Conservation (phyloP, 92 coral and sea anemone genomes). For the Epizoanthus ramosus region DNA sequence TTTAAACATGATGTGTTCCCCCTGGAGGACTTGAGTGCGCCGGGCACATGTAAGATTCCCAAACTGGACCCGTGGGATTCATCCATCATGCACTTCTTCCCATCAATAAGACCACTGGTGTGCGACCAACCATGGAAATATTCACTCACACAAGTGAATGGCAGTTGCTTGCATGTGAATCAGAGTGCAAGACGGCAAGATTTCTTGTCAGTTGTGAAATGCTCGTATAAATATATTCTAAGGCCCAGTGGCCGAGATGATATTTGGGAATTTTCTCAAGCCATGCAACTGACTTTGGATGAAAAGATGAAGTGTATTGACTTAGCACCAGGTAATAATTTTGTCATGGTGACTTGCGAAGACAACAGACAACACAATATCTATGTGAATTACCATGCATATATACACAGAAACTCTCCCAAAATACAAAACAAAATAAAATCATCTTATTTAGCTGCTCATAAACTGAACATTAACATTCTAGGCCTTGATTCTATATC, state of each 20-base stretch:
- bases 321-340: conserved; percentile 7
- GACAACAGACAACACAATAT: not conserved
- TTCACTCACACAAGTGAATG: conserved; percentile 13
- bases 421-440: conserved; percentile 2
- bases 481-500: conserved; percentile 31
- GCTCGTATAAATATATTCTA: not conserved
- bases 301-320: not conserved
- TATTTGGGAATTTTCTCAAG: conserved; percentile 11
- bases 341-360: not conserved
- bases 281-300: not conserved
- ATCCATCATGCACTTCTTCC: conserved; percentile 31
- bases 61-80: conserved; percentile 26
- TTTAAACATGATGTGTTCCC: conserved; percentile 21
- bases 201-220: conserved; percentile 4
- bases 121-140: conserved; percentile 31
- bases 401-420: conserved; percentile 9
- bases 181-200: conserved; percentile 25
- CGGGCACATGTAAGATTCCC: conserved; percentile 21
- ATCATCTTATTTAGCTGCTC: not conserved
- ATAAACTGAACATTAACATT: conserved; percentile 10
- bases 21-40: conserved; percentile 26
- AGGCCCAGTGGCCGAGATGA: conserved; percentile 31
- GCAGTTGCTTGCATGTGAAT: conserved; percentile 22
- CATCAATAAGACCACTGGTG: not conserved
- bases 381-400: conserved; percentile 23